phyloP scores from a whole-genome alignment of 2,888 invertebrate species.

The Thecocarcelia acutangulata region DNA sequence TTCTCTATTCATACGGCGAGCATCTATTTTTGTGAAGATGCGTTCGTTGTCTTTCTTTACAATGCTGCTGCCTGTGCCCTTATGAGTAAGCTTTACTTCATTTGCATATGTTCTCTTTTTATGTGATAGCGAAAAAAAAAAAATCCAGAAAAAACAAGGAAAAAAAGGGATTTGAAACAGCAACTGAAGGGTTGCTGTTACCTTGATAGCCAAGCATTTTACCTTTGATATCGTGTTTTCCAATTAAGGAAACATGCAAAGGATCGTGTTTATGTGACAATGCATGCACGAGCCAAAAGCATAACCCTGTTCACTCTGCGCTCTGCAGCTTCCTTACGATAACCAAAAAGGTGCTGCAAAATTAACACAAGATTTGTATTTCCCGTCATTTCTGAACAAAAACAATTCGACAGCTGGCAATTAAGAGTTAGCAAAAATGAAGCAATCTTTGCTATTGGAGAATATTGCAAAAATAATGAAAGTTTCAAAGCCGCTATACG shows the following conservation, averaged over 20 bases:
- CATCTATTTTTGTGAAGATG: constrained; percentile 27
- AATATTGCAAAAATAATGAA: too few relatives aligned
- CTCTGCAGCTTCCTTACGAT: too few relatives aligned
- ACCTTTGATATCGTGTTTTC: constrained; percentile 46
- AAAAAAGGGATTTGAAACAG: background rate
- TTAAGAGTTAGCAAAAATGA: too few relatives aligned
- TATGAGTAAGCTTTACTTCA: constrained; percentile 75
- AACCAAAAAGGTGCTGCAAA: too few relatives aligned
- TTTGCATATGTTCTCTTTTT: constrained; percentile 72
- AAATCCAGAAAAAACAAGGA: too few relatives aligned
- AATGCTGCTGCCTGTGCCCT: constrained; percentile 24
- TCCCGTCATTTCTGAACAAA: too few relatives aligned
- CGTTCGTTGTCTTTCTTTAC: constrained; percentile 46
- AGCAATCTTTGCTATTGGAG: too few relatives aligned
- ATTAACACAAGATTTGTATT: too few relatives aligned
- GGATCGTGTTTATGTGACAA: constrained; percentile 43
- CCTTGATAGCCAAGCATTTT: background rate
- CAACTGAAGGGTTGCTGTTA: too few relatives aligned
- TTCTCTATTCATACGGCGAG: background rate
- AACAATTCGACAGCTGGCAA: too few relatives aligned
- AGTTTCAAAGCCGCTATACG: too few relatives aligned
- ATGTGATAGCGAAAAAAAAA: constrained; percentile 16
- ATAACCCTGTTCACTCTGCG: background rate
- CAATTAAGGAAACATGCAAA: constrained; percentile 35
- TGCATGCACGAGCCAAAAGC: constrained; percentile 52